phyloP scores from a whole-genome alignment of 2,888 invertebrate species.

The Sarcophaga subvicina region DNA sequence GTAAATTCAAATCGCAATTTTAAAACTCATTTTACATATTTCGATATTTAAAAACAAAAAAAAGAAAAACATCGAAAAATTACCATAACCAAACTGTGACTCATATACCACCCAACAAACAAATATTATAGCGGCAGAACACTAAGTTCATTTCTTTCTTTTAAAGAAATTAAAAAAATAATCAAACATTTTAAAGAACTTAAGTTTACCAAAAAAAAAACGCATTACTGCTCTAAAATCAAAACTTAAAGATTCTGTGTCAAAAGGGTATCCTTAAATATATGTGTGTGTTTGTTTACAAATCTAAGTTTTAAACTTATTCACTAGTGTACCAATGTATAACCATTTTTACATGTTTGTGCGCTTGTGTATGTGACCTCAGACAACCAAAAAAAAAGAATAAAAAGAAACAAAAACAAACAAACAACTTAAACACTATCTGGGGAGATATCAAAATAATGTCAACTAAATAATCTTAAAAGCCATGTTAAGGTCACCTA shows the following conservation, averaged over 20 bases:
- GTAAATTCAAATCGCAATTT: too few species aligned
- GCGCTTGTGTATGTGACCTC: slow-evolving; percentile 35
- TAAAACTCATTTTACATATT: too few species aligned
- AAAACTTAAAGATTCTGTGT: neutral
- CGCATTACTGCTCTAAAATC: neutral
- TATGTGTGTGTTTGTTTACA: neutral
- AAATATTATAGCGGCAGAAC: too few species aligned
- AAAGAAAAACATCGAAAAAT: too few species aligned
- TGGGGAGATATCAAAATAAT: slow-evolving; percentile 66
- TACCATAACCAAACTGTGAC: too few species aligned
- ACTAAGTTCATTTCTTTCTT: too few species aligned
- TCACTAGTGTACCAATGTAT: too few species aligned
- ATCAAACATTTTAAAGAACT: too few species aligned
- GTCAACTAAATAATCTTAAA: slow-evolving; percentile 66
- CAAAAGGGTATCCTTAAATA: neutral
- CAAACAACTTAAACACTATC: slow-evolving; percentile 65
- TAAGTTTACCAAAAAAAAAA: neutral
- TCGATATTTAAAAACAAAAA: too few species aligned
- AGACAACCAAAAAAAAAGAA: neutral
- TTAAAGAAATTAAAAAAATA: too few species aligned
- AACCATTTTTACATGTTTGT: neutral
- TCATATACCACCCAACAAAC: too few species aligned
- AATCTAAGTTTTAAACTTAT: too few species aligned
- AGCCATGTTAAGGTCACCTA: slow-evolving; percentile 59
- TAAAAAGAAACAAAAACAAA: neutral